phyloP scores from a whole-genome alignment of 2,888 invertebrate genomes.

The Adineta ricciae region DNA sequence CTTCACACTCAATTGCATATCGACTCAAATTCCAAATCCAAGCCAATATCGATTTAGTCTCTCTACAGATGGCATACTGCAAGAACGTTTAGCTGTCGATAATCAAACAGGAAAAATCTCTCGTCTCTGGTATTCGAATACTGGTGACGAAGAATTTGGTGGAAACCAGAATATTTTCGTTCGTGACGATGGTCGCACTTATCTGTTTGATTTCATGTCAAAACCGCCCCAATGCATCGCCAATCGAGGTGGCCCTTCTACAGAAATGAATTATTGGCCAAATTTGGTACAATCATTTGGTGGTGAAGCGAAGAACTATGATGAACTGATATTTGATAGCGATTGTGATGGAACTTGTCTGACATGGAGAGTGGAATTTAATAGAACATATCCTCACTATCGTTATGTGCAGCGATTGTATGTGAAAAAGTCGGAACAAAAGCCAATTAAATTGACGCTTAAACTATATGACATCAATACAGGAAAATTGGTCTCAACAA shows the following conservation, averaged over 20 bases:
- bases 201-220: not conserved
- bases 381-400: not conserved
- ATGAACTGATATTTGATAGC: not conserved
- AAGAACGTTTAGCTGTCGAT: not conserved
- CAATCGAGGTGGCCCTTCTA: not conserved
- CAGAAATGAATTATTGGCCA: constrained; percentile 11
- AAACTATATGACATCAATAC: not conserved
- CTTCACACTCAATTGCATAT: not conserved
- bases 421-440: constrained; percentile 6
- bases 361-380: not conserved
- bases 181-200: not conserved
- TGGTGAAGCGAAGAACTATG: not conserved
- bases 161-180: not conserved
- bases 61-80: not conserved
- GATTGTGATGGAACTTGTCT: constrained; percentile 8
- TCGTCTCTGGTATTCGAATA: not conserved
- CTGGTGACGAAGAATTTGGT: not conserved
- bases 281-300: not conserved
- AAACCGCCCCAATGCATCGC: not conserved
- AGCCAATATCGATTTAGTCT: not conserved
- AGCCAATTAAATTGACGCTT: not conserved
- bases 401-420: not conserved
- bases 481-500: not conserved
- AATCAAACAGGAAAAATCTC: not conserved
- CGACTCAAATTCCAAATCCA: not conserved